phyloP scores from a whole-genome alignment of 2,888 invertebrate genomes.

The Patella ulyssiponensis region DNA sequence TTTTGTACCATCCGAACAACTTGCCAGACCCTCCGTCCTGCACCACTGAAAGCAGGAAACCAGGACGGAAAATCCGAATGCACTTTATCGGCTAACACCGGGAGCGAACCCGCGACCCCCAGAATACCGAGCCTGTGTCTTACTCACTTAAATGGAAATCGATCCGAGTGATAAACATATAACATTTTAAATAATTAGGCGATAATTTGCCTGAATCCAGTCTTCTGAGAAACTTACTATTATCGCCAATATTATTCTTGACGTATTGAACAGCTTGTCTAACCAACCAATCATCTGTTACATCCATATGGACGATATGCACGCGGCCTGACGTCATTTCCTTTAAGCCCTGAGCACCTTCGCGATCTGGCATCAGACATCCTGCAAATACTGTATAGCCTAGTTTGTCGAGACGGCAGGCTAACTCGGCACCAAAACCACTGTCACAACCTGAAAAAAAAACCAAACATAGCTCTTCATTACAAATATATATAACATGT shows the following conservation, averaged over 20 bases:
- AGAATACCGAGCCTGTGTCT: too few relatives aligned
- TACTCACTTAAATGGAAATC: not conserved
- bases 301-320: slow-evolving; percentile 58
- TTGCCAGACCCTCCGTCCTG: too few relatives aligned
- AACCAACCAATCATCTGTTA: slow-evolving; percentile 65
- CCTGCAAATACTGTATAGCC: slow-evolving; percentile 65
- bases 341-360: slow-evolving; percentile 56
- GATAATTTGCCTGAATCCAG: too few relatives aligned
- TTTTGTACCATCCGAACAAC: too few relatives aligned
- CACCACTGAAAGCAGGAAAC: too few relatives aligned
- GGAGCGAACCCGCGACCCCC: too few relatives aligned
- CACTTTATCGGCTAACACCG: too few relatives aligned
- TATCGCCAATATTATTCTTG: slow-evolving; percentile 54
- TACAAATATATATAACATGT: too few relatives aligned
- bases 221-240: slow-evolving; percentile 38
- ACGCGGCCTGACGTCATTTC: slow-evolving; percentile 48
- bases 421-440: slow-evolving; percentile 63
- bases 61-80: too few relatives aligned
- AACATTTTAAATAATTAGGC: too few relatives aligned
- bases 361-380: slow-evolving; percentile 60
- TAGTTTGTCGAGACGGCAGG: slow-evolving; percentile 51
- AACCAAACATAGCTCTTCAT: not conserved
- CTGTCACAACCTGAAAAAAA: slow-evolving; percentile 62
- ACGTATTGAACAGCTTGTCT: slow-evolving; percentile 56
- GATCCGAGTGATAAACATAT: not conserved